Conservation (phyloP, 2,888 invertebrate genomes). For the Parasteatoda lunata region DNA sequence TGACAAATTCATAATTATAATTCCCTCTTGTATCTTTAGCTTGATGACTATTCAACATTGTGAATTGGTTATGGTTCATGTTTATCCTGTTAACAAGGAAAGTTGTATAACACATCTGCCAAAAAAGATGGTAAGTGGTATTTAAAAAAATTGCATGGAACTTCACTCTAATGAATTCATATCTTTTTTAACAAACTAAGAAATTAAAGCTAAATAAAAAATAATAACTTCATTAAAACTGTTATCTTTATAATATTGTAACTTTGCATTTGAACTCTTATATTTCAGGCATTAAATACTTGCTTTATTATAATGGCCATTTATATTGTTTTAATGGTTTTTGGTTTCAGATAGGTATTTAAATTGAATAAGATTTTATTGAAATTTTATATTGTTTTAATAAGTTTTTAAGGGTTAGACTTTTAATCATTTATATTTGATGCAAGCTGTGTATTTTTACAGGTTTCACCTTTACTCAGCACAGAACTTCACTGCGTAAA, state of each 20-base stretch:
- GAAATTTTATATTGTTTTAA: not conserved
- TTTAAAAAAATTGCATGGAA: not conserved
- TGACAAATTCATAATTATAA: not conserved
- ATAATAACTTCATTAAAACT: too few species aligned
- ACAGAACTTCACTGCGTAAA: conserved; percentile 70
- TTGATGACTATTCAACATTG: conserved; percentile 86
- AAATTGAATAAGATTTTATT: not conserved
- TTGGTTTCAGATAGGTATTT: not conserved
- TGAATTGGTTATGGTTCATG: conserved; percentile 91
- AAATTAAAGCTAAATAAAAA: too few species aligned
- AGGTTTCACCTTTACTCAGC: conserved; percentile 71
- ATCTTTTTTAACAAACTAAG: too few species aligned
- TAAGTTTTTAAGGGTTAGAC: not conserved
- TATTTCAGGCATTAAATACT: too few species aligned
- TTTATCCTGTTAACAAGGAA: conserved; percentile 87
- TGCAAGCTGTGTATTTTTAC: conserved; percentile 29
- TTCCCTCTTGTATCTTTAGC: conserved; percentile 12
- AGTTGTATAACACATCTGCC: conserved; percentile 78
- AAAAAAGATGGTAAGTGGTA: conserved; percentile 39
- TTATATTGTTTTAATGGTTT: too few species aligned
- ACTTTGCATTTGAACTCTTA: too few species aligned
- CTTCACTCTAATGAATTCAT: too few species aligned
- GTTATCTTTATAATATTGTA: too few species aligned
- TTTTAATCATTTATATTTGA: not conserved
- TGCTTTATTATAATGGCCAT: too few species aligned